phyloP scores from a whole-genome alignment of 2,888 invertebrate genomes.

The Thyatira batis region DNA sequence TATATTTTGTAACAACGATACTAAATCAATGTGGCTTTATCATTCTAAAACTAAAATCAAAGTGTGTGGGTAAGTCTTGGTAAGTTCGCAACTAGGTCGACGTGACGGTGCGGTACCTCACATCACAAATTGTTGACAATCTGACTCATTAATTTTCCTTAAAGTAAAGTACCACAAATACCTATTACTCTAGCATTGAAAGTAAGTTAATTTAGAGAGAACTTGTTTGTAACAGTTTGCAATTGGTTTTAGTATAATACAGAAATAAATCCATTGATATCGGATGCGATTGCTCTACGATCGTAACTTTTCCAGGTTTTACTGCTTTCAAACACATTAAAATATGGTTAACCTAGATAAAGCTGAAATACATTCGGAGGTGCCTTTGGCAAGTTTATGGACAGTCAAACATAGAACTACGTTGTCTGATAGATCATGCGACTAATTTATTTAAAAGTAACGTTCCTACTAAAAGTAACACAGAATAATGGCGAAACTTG shows the following conservation, averaged over 20 bases:
- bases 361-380: background rate
- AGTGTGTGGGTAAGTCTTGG: background rate
- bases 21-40: background rate
- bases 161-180: background rate
- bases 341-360: conserved; percentile 2
- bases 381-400: background rate
- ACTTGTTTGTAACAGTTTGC: background rate
- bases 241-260: background rate
- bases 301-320: background rate
- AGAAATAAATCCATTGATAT: background rate
- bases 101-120: background rate
- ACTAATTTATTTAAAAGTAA: background rate
- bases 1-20: background rate
- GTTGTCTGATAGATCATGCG: background rate
- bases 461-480: background rate
- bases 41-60: background rate
- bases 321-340: conserved; percentile 1
- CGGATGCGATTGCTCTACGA: background rate
- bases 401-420: background rate
- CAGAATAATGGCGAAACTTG: background rate
- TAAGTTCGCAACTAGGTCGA: background rate
- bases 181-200: background rate
- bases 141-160: background rate
- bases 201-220: background rate
- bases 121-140: background rate